Evolutionary conservation across 2,888 invertebrate species (phyloP), one percentile per base, ranked within the genome.

Genomic region (Mesochorus sp.): DNA sequence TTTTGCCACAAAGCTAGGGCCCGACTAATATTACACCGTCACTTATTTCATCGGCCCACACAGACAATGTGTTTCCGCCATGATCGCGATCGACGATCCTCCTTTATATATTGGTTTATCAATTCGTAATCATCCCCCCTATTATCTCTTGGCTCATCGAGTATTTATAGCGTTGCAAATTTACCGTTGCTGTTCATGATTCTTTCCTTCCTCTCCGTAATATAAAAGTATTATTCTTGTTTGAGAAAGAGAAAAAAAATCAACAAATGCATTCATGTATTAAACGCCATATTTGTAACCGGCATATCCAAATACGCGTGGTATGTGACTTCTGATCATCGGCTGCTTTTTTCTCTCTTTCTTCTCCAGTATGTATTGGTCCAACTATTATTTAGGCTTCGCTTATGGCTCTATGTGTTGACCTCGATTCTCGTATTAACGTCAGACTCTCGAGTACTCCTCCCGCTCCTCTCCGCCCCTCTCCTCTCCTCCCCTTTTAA

Each of bases 1-100:
- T 89, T 39, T 80, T 89, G 78, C 89, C 89, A 55, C 89, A 89
- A 82, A 89, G 89, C 83, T 89, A 89, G 84, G 80, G 55, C 73
- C 66, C 62, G 34, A 67, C 66, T 17, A 31, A 62, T 55, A 55
- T 51, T 19, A 34, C 42, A 19, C 19, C 51, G n/a, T 74, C 75
- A 24, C 57, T 44, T 24, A 47, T 75, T 37, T 70, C 67, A n/a
- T 44, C 44, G 19, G 51, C 72, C 42, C 75, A 64, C 47, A 67
- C 74, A 61, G 75, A 66, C 39, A 66, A 66, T 59, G 26, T 70
- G 51, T 59, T 74, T 53, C 44, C 59, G 14, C 61, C 59, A 4
- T 70, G 66, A 78, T 70, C 64, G 44, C 47, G 17, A 12, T 49
- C 39, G 31, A 10, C 12, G 8, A 39, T 39, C 28, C 49, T 34